phyloP scores from a whole-genome alignment of 2,113 vertebrate species.

The Nerophis ophidion region DNA sequence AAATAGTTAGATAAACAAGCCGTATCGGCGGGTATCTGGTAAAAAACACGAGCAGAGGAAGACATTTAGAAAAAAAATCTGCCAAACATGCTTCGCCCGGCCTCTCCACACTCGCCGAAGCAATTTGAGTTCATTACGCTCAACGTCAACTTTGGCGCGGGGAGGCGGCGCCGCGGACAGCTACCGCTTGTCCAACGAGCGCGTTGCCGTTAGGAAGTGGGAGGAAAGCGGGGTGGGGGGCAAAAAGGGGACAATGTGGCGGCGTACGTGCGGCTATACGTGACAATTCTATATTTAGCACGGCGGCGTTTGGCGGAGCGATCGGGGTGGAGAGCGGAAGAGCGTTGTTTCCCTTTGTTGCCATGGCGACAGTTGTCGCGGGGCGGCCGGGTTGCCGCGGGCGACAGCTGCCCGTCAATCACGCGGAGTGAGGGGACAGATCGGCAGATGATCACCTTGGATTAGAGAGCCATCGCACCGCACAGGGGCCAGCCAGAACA shows the following conservation, averaged over 20 bases:
- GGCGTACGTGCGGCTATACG: constrained; percentile 27
- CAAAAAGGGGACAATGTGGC: constrained; percentile 21
- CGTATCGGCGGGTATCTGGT: not conserved
- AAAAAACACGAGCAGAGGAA: not conserved
- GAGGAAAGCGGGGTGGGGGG: constrained; percentile 15
- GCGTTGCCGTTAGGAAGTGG: constrained; percentile 35
- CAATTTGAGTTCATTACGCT: constrained; percentile 67
- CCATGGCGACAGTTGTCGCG: constrained; percentile 61
- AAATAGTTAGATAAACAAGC: too few species aligned
- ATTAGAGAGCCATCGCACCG: constrained; percentile 46
- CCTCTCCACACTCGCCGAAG: constrained; percentile 42
- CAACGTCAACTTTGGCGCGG: constrained; percentile 61
- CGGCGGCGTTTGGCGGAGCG: too few species aligned
- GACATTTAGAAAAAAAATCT: constrained; percentile 52
- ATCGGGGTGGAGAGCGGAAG: constrained; percentile 5
- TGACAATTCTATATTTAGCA: constrained; percentile 60
- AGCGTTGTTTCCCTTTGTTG: constrained; percentile 58
- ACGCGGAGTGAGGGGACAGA: constrained; percentile 56
- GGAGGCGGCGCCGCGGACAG: constrained; percentile 43
- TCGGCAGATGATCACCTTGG: constrained; percentile 62
- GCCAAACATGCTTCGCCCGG: constrained; percentile 41
- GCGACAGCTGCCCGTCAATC: constrained; percentile 71
- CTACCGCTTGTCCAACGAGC: constrained; percentile 64
- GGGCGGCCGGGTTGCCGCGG: constrained; percentile 44
- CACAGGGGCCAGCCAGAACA: constrained; percentile 32